Evolutionary conservation across 1,140 invertebrate genomes (phyloP).

Genomic region (Danaus plexippus): DNA sequence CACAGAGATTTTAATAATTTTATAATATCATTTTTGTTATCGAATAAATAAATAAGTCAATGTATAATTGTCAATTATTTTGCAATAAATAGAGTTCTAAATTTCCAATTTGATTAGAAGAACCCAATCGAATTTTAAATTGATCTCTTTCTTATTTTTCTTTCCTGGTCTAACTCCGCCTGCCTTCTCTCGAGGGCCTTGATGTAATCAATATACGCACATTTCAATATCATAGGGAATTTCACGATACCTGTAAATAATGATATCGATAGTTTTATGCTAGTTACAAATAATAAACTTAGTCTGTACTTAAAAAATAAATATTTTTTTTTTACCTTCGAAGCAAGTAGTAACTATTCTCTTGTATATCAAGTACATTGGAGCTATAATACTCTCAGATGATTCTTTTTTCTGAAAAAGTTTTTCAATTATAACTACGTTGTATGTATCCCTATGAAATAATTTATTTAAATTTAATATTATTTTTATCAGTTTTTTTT

Average conservation of each 20-base stretch:
- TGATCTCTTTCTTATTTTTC: slow-evolving; percentile 40
- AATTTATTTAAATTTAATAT: not conserved
- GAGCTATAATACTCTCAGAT: slow-evolving; percentile 42
- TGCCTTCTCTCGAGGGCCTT: slow-evolving; percentile 46
- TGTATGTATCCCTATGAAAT: slow-evolving; percentile 4
- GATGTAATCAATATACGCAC: slow-evolving; percentile 54
- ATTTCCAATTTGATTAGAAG: too few species aligned
- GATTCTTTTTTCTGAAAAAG: slow-evolving; percentile 51
- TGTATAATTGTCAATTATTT: too few species aligned
- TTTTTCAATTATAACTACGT: slow-evolving; percentile 10
- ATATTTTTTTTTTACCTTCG: slow-evolving; percentile 33
- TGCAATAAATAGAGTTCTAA: too few species aligned
- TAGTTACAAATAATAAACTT: too few species aligned
- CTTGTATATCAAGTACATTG: slow-evolving; percentile 51
- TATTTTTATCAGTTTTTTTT: slow-evolving; percentile 9
- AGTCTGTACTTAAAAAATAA: not conserved
- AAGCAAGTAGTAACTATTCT: slow-evolving; percentile 51
- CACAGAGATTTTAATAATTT: slow-evolving; percentile 29
- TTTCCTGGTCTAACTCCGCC: slow-evolving; percentile 36
- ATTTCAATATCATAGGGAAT: slow-evolving; percentile 53
- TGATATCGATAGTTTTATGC: slow-evolving; percentile 1
- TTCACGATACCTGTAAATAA: slow-evolving; percentile 50
- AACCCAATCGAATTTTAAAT: slow-evolving; percentile 6
- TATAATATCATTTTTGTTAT: slow-evolving; percentile 4
- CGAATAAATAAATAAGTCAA: too few species aligned